A percentile compares a stretch with the other conserved stretches of the same genome.
Evolutionary conservation across 1,140 invertebrate genomes (phyloP).

Genomic region (Temnothorax curvispinosus): DNA sequence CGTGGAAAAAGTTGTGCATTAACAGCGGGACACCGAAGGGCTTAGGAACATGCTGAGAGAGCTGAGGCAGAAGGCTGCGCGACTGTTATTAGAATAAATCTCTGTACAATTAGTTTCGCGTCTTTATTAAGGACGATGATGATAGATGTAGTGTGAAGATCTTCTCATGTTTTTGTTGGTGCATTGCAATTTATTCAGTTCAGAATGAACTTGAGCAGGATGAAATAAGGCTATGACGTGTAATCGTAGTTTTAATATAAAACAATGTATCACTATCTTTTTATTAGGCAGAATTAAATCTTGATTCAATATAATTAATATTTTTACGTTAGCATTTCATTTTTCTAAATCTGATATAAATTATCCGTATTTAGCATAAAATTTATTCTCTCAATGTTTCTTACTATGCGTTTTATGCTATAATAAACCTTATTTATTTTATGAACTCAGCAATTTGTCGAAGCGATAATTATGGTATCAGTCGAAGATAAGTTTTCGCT

Average conservation of each 20-base stretch:
- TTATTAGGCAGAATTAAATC: background rate
- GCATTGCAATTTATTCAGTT: background rate
- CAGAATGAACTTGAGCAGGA: background rate
- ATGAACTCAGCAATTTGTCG: background rate
- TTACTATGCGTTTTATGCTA: background rate
- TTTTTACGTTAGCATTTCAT: background rate
- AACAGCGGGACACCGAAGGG: constrained; percentile 22
- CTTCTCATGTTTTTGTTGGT: background rate
- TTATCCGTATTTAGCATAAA: background rate
- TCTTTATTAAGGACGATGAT: constrained; percentile 16
- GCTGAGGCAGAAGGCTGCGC: background rate
- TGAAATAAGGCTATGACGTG: background rate
- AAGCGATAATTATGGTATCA: background rate
- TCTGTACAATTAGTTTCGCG: constrained; percentile 24
- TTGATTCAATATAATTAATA: background rate
- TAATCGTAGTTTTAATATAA: background rate
- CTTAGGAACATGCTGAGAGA: constrained; percentile 27
- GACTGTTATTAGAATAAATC: constrained; percentile 27
- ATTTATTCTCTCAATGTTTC: background rate
- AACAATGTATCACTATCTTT: background rate
- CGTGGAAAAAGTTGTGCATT: background rate
- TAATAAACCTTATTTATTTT: background rate
- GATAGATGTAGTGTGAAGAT: background rate
- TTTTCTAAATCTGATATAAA: background rate
- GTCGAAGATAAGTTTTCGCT: background rate